A percentile compares a stretch with the other conserved stretches of the same genome.
Conservation (phyloP, 2,888 invertebrate species). For the Cecidostiba fungosa region DNA sequence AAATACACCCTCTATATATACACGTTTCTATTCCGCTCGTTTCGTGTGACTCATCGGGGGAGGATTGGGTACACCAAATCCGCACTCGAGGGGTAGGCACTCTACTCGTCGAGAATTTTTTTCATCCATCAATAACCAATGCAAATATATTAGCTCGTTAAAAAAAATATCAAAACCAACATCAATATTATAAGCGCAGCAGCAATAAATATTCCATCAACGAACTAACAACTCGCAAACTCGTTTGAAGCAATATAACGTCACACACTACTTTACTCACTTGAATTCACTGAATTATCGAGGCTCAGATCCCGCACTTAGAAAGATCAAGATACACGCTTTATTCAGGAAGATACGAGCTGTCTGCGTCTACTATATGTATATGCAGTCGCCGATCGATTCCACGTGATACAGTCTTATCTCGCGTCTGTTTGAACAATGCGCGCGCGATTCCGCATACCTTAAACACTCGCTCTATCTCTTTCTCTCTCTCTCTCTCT, state of each 20-base stretch:
- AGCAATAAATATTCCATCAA: slow-evolving; percentile 10
- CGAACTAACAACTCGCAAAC: neutral
- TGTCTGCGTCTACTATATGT: neutral
- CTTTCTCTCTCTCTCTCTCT: neutral
- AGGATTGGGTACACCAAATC: neutral
- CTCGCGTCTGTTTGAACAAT: slow-evolving; percentile 43
- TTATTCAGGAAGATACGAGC: slow-evolving; percentile 11
- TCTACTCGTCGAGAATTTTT: too few relatives aligned
- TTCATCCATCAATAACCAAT: too few relatives aligned
- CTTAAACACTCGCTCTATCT: neutral
- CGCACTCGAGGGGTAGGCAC: too few relatives aligned
- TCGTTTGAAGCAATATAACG: neutral
- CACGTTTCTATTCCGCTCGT: slow-evolving; percentile 10
- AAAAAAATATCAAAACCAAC: too few relatives aligned
- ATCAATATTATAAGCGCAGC: too few relatives aligned
- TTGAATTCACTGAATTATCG: slow-evolving; percentile 19
- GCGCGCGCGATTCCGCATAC: slow-evolving; percentile 15
- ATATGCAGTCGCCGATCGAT: slow-evolving; percentile 20
- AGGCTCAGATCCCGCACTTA: neutral
- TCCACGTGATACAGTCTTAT: slow-evolving; percentile 36
- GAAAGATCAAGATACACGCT: slow-evolving; percentile 29
- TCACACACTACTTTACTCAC: neutral
- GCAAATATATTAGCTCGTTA: too few relatives aligned
- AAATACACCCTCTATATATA: too few relatives aligned
- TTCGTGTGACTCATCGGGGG: slow-evolving; percentile 23